These are phyloP conservation scores for Strix uralensis DNA, from an alignment of 2,113 vertebrate species.

Conservation along the genomic window DNA sequence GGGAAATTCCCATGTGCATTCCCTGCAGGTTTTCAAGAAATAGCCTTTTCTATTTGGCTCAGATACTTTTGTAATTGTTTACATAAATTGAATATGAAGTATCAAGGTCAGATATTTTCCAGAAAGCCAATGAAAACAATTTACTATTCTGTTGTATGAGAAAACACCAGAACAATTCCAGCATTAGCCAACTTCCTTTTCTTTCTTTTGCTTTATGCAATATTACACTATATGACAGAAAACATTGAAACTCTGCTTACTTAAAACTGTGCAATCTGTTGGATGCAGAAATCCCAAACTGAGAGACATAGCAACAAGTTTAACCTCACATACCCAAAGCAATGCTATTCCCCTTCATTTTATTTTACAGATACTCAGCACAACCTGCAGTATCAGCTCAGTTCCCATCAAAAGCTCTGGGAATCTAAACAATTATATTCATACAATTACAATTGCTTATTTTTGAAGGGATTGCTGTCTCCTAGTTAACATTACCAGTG, in stretches of 20 bases:
- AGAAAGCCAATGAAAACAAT: constrained; percentile 56
- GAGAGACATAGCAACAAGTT: neutral
- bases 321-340: neutral
- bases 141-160: constrained; percentile 22
- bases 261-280: neutral
- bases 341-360: neutral
- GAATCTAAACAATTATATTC: neutral
- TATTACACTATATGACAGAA: neutral
- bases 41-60: constrained; percentile 34
- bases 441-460: neutral
- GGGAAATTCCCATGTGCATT: constrained; percentile 63
- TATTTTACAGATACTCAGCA: neutral
- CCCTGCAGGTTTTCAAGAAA: constrained; percentile 65
- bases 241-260: neutral
- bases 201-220: neutral
- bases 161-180: constrained; percentile 51
- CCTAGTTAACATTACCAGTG: neutral
- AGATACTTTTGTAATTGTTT: constrained; percentile 56
- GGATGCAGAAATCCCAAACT: neutral
- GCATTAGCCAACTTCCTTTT: neutral
- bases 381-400: neutral
- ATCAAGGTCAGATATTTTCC: constrained; percentile 65
- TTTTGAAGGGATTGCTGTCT: neutral
- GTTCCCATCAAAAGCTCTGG: neutral
- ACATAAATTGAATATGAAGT: constrained; percentile 58